phyloP scores from a whole-genome alignment of 2,113 vertebrate species.

The Calyptommatus sinebrachiatus region DNA sequence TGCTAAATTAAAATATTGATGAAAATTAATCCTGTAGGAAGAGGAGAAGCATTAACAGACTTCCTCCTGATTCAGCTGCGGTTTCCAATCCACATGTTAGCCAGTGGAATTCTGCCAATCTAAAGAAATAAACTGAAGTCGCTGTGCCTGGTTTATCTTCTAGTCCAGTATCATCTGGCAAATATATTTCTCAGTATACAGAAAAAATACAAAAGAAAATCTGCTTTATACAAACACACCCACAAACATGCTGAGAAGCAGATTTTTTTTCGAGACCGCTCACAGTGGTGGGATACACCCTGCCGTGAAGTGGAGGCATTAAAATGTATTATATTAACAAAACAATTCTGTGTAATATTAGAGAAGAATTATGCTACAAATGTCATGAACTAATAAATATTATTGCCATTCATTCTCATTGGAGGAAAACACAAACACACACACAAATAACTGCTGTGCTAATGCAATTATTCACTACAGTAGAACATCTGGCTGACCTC shows the following conservation, averaged over 20 bases:
- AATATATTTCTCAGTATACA: not conserved
- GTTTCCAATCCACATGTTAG: not conserved
- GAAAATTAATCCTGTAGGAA: conserved; percentile 37
- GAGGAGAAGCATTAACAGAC: conserved; percentile 36
- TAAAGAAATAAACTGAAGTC: conserved; percentile 34
- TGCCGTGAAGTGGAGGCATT: conserved; percentile 43
- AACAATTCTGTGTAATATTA: conserved; percentile 44
- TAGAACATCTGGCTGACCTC: not conserved
- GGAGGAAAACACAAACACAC: not conserved
- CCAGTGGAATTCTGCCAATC: not conserved
- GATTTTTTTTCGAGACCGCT: conserved; percentile 41
- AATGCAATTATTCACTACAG: not conserved
- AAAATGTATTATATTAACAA: conserved; percentile 53
- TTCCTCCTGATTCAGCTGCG: not conserved
- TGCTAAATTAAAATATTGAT: conserved; percentile 46
- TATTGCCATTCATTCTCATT: conserved; percentile 44
- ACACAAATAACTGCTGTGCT: not conserved
- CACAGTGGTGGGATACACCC: conserved; percentile 34
- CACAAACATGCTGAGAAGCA: conserved; percentile 14
- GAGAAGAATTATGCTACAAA: conserved; percentile 39
- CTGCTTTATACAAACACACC: not conserved
- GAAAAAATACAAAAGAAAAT: conserved; percentile 22
- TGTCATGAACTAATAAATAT: conserved; percentile 32
- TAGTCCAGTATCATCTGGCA: not conserved
- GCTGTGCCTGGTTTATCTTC: conserved; percentile 5